Conservation (phyloP, 1,140 invertebrate species). For the Andrena cerasifolii region DNA sequence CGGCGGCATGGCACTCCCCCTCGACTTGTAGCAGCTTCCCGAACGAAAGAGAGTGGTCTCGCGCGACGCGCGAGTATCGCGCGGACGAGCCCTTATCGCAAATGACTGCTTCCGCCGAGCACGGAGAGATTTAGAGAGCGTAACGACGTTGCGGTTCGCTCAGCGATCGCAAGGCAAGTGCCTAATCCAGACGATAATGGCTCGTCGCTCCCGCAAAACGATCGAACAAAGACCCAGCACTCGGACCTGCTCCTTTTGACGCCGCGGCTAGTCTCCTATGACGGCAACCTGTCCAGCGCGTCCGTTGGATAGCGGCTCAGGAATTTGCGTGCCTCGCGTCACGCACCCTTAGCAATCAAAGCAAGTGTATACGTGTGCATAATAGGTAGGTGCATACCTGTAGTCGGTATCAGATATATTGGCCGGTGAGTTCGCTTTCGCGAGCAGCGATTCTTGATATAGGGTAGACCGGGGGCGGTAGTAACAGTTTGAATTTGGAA, state of each 20-base stretch:
- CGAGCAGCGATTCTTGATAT: no score
- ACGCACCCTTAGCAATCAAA: no score
- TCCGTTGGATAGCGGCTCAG: neutral
- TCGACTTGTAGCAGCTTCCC: slow-evolving; percentile 13
- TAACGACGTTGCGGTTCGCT: slow-evolving; percentile 66
- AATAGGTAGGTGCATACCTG: no score
- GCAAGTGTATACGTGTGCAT: no score
- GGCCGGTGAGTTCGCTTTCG: no score
- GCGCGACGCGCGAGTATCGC: slow-evolving; percentile 60
- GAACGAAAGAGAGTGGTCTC: slow-evolving; percentile 20
- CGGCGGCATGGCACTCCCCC: slow-evolving; percentile 48
- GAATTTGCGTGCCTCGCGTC: neutral
- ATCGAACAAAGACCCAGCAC: slow-evolving; percentile 28
- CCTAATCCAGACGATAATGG: slow-evolving; percentile 72
- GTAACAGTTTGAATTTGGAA: no score
- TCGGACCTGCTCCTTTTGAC: slow-evolving; percentile 37
- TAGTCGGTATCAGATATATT: no score
- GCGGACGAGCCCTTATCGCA: slow-evolving; percentile 78
- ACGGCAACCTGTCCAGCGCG: slow-evolving; percentile 12
- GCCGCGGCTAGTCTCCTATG: neutral
- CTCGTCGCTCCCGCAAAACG: slow-evolving; percentile 18
- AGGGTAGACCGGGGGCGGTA: no score
- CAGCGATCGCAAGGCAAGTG: slow-evolving; percentile 63
- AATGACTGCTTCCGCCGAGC: slow-evolving; percentile 78
- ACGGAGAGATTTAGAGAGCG: slow-evolving; percentile 77